Evolutionary conservation across 2,888 invertebrate species (phyloP).

Genomic region (Melinaea marsaeus): DNA sequence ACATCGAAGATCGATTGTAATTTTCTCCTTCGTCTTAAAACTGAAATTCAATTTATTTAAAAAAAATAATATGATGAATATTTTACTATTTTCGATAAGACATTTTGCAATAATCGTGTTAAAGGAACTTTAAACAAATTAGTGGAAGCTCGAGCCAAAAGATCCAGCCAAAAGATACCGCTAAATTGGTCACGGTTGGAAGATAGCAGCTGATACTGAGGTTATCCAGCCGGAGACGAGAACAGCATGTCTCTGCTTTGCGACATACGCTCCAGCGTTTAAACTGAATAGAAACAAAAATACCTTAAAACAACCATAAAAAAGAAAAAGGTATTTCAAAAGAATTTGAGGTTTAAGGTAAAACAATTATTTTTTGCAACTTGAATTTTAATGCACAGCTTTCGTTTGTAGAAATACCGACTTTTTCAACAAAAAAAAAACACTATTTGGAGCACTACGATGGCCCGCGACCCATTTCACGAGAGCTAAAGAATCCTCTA

Average conservation of each 20-base stretch:
- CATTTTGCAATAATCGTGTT: too few species aligned
- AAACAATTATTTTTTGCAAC: conserved; percentile 13
- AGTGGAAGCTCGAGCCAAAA: background rate
- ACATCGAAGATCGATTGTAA: background rate
- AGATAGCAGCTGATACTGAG: too few species aligned
- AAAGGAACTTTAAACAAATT: background rate
- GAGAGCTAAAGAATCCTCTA: conserved; percentile 27
- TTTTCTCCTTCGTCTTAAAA: too few species aligned
- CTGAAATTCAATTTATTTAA: too few species aligned
- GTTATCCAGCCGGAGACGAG: too few species aligned
- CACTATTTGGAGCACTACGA: conserved; percentile 22
- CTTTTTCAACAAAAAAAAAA: conserved; percentile 17
- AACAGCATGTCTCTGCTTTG: too few species aligned
- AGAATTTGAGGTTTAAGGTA: conserved; percentile 7
- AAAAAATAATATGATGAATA: too few species aligned
- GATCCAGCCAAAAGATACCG: too few species aligned
- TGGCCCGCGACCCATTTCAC: conserved; percentile 25
- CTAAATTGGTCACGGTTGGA: too few species aligned
- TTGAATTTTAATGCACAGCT: conserved; percentile 23
- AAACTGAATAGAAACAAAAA: too few species aligned
- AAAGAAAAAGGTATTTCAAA: background rate
- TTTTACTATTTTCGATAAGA: too few species aligned
- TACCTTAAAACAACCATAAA: background rate
- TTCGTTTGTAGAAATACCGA: conserved; percentile 20
- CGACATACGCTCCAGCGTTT: too few species aligned